phyloP scores from a whole-genome alignment of 2,113 vertebrate genomes.

The Petromus typicus region DNA sequence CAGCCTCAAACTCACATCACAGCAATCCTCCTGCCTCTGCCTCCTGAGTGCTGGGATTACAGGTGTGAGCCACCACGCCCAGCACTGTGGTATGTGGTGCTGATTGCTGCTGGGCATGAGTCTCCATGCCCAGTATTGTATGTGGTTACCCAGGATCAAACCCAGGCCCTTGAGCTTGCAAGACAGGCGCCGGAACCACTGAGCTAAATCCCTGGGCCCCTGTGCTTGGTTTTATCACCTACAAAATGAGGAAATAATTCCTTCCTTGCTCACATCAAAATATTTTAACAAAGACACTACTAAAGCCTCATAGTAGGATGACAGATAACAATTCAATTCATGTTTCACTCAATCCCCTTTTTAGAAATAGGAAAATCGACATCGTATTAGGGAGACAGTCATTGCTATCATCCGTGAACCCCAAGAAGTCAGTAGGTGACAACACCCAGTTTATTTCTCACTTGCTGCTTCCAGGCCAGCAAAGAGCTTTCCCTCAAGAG shows the following conservation, averaged over 20 bases:
- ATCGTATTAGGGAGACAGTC: not conserved
- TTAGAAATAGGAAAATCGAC: slow-evolving; percentile 28
- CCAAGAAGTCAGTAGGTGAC: not conserved
- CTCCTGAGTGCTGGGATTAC: too few species aligned
- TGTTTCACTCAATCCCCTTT: slow-evolving; percentile 8
- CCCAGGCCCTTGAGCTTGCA: too few species aligned
- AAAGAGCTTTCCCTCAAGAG: not conserved
- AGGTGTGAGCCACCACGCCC: too few species aligned
- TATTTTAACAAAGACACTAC: not conserved
- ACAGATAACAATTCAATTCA: not conserved
- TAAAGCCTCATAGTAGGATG: not conserved
- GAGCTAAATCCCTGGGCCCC: too few species aligned
- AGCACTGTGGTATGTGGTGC: too few species aligned
- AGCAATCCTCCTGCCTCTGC: too few species aligned
- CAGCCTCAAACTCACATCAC: too few species aligned
- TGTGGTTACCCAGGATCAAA: too few species aligned
- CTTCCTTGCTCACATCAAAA: not conserved
- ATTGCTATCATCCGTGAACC: not conserved
- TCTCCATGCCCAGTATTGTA: too few species aligned
- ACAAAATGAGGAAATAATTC: not conserved
- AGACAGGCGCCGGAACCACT: too few species aligned
- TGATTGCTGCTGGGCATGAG: too few species aligned
- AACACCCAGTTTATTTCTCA: not conserved
- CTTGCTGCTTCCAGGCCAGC: too few species aligned
- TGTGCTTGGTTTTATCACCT: not conserved